Conservation (phyloP, 2,888 invertebrate species). For the Furcula furcula region DNA sequence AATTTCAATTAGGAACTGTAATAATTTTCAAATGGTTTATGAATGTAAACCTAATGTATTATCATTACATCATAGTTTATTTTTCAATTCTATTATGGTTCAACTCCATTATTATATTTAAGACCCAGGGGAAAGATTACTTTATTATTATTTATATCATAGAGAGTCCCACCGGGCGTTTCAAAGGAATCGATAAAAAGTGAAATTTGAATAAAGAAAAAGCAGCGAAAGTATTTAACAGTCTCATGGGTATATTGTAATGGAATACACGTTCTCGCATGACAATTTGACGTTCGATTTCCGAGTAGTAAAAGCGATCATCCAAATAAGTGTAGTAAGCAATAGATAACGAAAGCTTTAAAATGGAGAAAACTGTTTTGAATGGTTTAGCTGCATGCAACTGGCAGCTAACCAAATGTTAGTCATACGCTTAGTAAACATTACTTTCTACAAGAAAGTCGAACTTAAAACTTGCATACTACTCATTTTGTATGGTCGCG, state of each 20-base stretch:
- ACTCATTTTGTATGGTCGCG: too few species aligned
- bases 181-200: constrained; percentile 63
- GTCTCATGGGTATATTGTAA: constrained; percentile 62
- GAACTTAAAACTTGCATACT: constrained; percentile 4
- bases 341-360: constrained; percentile 35
- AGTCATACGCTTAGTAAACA: constrained; percentile 18
- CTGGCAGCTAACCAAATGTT: constrained; percentile 28
- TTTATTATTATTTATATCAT: constrained; percentile 30
- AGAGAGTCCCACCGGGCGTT: constrained; percentile 38
- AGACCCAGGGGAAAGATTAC: constrained; percentile 37
- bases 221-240: constrained; percentile 70
- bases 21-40: too few species aligned
- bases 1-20: too few species aligned
- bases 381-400: constrained; percentile 22
- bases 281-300: constrained; percentile 51
- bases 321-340: constrained; percentile 27
- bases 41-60: background rate
- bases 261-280: constrained; percentile 62
- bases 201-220: constrained; percentile 72
- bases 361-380: constrained; percentile 18
- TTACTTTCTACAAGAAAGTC: constrained; percentile 25
- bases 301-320: constrained; percentile 32
- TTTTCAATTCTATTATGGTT: background rate
- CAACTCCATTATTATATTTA: constrained; percentile 26
- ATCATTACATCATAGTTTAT: background rate